Base-by-base conservation (phyloP, 2,888 invertebrate genomes). In the Tyria jacobaeae region DNA sequence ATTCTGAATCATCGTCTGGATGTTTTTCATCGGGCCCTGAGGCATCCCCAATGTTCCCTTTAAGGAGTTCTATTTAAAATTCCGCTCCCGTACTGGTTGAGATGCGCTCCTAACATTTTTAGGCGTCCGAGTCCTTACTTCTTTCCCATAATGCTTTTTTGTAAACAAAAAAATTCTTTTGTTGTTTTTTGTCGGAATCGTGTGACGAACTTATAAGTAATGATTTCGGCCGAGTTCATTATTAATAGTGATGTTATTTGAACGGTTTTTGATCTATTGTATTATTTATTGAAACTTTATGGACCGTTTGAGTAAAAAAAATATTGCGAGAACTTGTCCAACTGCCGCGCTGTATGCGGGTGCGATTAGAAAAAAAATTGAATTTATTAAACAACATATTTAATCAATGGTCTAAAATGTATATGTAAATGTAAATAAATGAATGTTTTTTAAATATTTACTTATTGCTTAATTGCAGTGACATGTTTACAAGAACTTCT, bases 21-120 rank as follows among this genome's bases (percentile, higher is more conserved):
- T 66, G 76, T 82, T 86, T 87, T 87, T 85, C 79, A 79, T 78
- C 81, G 76, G 70, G 73, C 70, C 75, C 79, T 70, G 50, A 84
- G 78, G 81, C 78, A 88, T 88, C 82, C 84, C 85, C 81, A 76
- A 71, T 82, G 79, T 80, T 79, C 89, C 91, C 82, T 88, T 84
- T 84, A 87, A 87, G 89, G 87, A 83, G 82, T 79, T 80, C 88
- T 92, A 80, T 85, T 93, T 92, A 86, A 92, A 89, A 93, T 93
- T 92, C 93, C 89, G 66, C 81, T 86, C 88, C 82, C 90, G 93
- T 91, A 84, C 81, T 60, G 68, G 60, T 71, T 72, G 79, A 84
- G 84, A 84, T 85, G 88, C 88, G 85, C 81, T 87, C 88, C 88
- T 68, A 82, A 90, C 90, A 92, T 92, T 86, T 89, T 91, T 89